Percentiles rank a stretch among this genome's conserved stretches.
These are phyloP conservation scores for Dryococelus australis DNA, from an alignment of 2,888 invertebrate genomes.

Conservation along the genomic window DNA sequence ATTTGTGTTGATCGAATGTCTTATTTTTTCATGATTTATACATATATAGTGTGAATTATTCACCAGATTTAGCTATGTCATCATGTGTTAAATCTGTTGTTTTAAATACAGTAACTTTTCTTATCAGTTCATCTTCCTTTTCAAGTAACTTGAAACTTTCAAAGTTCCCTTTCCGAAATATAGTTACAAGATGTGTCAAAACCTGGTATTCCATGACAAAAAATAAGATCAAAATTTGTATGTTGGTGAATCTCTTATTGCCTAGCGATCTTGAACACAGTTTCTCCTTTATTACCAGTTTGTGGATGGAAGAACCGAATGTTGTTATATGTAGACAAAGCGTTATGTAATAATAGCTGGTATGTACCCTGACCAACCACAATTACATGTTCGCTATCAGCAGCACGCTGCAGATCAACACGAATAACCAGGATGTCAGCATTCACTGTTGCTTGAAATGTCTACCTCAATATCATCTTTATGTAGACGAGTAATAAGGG, in stretches of 20 bases:
- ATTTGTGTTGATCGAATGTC: too few relatives aligned
- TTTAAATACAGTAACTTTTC: background rate
- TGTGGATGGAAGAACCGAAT: background rate
- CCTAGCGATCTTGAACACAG: background rate
- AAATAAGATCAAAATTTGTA: background rate
- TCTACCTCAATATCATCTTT: background rate
- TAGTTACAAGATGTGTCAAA: background rate
- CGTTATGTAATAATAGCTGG: background rate
- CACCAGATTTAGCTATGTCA: too few relatives aligned
- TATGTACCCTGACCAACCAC: background rate
- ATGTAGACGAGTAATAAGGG: background rate
- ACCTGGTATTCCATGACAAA: background rate
- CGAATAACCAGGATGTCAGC: background rate
- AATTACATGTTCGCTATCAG: background rate
- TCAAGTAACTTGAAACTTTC: background rate
- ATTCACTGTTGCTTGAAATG: background rate
- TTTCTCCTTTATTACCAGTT: background rate
- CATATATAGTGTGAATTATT: too few relatives aligned
- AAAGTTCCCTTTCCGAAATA: background rate
- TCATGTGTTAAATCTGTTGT: background rate
- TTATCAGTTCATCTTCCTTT: background rate
- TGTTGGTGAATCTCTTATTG: slow-evolving; percentile 22
- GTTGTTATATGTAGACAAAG: background rate
- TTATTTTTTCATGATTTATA: too few relatives aligned
- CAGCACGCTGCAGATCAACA: background rate